phyloP scores from a whole-genome alignment of 2,888 invertebrate species.

The Pimpla rufipes region DNA sequence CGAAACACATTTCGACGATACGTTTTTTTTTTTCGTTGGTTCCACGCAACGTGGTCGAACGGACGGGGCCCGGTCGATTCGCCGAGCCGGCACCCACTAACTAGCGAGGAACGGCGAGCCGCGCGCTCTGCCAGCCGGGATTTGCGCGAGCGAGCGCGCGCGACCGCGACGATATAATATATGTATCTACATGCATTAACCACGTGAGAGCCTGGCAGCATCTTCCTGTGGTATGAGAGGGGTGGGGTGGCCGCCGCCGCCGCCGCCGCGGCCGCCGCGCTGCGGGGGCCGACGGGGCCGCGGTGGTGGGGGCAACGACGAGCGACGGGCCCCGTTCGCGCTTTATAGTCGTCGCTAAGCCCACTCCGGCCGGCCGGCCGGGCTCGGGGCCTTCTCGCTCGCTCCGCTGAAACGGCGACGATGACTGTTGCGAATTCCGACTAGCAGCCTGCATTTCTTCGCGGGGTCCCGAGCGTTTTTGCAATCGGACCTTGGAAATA shows the following conservation, averaged over 20 bases:
- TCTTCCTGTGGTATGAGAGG: slow-evolving; percentile 57
- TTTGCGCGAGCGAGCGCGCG: slow-evolving; percentile 73
- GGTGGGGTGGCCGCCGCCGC: slow-evolving; percentile 3
- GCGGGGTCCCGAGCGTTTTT: not conserved
- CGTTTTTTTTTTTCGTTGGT: not conserved
- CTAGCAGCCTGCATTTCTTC: slow-evolving; percentile 15
- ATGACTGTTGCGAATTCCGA: slow-evolving; percentile 47
- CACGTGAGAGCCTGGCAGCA: slow-evolving; percentile 77
- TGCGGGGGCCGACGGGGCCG: slow-evolving; percentile 38
- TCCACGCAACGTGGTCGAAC: slow-evolving; percentile 4
- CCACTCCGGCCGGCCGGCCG: slow-evolving; percentile 39
- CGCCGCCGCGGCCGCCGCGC: slow-evolving; percentile 25
- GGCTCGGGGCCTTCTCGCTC: slow-evolving; percentile 46
- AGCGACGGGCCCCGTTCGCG: slow-evolving; percentile 52
- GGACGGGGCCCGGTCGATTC: slow-evolving; percentile 62
- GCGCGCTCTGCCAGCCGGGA: slow-evolving; percentile 74
- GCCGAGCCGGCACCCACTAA: slow-evolving; percentile 79
- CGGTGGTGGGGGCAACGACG: slow-evolving; percentile 24
- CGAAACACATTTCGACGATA: not conserved
- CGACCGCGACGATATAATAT: slow-evolving; percentile 79
- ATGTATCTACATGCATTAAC: slow-evolving; percentile 79
- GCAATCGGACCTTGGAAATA: not conserved
- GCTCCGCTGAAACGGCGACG: slow-evolving; percentile 8
- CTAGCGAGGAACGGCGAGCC: slow-evolving; percentile 77
- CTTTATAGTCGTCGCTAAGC: slow-evolving; percentile 60